phyloP scores from a whole-genome alignment of 2,797 vertebrate species.

The Peromyscus attwateri region DNA sequence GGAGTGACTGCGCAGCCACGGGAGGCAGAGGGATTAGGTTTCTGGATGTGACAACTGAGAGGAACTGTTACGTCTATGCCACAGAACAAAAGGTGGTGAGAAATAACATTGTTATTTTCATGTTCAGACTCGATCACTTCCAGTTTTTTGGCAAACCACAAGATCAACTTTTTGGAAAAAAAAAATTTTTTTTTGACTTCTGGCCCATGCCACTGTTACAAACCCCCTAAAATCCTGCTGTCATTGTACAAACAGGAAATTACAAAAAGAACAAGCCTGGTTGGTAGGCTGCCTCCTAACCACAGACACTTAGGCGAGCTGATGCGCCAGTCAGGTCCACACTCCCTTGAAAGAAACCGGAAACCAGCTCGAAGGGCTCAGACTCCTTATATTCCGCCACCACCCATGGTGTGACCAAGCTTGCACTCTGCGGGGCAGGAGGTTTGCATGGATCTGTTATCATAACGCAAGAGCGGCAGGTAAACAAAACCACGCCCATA shows the following conservation, averaged over 20 bases:
- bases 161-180: constrained; percentile 80
- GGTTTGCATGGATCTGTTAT: background rate
- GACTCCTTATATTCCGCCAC: background rate
- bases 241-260: constrained; percentile 83
- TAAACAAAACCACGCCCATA: background rate
- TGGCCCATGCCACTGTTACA: constrained; percentile 76
- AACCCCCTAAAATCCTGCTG: constrained; percentile 79
- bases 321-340: constrained; percentile 71
- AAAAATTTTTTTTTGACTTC: constrained; percentile 77
- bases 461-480: background rate
- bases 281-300: constrained; percentile 78
- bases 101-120: background rate
- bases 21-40: background rate
- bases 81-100: constrained; percentile 48
- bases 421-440: no score
- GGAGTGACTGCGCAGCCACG: background rate
- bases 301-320: constrained; percentile 58
- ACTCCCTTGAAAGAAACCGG: constrained; percentile 64
- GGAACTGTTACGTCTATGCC: background rate
- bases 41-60: constrained; percentile 12
- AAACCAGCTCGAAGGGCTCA: background rate
- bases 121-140: constrained; percentile 57
- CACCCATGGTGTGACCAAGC: background rate
- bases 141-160: constrained; percentile 72
- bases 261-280: constrained; percentile 79